Evolutionary conservation across 1,140 invertebrate genomes (phyloP), one percentile per base, ranked within the genome.

Genomic region (Ceratina australensis): DNA sequence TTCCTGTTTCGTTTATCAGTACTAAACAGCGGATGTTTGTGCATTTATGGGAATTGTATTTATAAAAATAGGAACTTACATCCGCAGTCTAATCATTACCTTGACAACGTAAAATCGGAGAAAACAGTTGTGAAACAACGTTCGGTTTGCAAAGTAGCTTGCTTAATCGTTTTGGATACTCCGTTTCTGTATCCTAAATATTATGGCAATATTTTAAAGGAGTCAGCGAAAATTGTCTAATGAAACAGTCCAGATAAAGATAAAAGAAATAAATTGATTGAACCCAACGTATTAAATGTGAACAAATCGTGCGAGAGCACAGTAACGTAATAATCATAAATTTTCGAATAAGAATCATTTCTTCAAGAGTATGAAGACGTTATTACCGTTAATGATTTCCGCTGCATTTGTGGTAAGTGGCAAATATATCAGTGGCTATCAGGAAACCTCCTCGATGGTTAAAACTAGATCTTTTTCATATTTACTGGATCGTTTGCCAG

Each of bases 371-470:
- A 72, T 83, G 81, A 72, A 76, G 33, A 56, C 20, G 28, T 24
- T 49, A 0, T 50, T 71, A 18, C 8, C 33, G 8, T n/a, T 71
- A 3, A 3, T 71, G 24, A 13, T 79, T 33, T 65, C 56, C 15
- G 18, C 66, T n/a, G 20, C 56, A 18, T 74, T 1, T n/a, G 18
- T 56, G 80, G 81, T 83, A 57, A 83, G 80, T 77, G 15, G 33
- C 5, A n/a, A 52, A 42, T 10, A 42, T 42, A 42, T 7, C 33
- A 42, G 2, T 10, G 33, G 10, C 33, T 42, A 10, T 8, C 33
- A 7, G n/a, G n/a, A n/a, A n/a, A n/a, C n/a, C n/a, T n/a, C n/a
- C n/a, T n/a, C n/a, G n/a, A n/a, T n/a, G n/a, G n/a, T n/a, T n/a
- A n/a, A n/a, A n/a, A n/a, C 8, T 42, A 8, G 33, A 57, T 12